These are phyloP conservation scores for Ichneumoninae sp. DNA, from an alignment of 2,888 invertebrate genomes.

Conservation along the genomic window DNA sequence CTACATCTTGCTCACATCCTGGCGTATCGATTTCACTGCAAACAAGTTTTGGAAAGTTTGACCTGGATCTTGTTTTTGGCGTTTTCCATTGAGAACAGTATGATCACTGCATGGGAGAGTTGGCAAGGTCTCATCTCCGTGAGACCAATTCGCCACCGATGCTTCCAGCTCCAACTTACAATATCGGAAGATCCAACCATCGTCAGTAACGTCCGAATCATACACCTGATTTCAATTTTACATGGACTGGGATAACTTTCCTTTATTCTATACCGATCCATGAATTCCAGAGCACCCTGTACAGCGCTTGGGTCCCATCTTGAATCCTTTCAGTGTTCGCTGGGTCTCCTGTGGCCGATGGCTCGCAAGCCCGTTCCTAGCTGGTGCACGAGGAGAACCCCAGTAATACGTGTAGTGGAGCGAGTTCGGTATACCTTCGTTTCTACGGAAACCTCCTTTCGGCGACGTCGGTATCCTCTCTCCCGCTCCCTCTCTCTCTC, in stretches of 20 bases:
- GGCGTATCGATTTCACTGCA: background rate
- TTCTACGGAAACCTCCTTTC: constrained; percentile 50
- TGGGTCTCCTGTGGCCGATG: constrained; percentile 24
- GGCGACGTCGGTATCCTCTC: constrained; percentile 39
- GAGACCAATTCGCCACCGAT: background rate
- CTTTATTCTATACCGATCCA: background rate
- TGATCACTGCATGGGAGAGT: background rate
- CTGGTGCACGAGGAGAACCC: constrained; percentile 17
- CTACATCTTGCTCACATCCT: background rate
- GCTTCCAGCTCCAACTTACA: background rate
- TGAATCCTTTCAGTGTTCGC: constrained; percentile 22
- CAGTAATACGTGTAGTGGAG: constrained; percentile 21
- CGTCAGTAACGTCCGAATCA: background rate
- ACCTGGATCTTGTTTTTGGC: background rate
- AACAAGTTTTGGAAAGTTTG: background rate
- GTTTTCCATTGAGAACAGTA: background rate
- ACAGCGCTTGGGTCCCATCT: constrained; percentile 17
- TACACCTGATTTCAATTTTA: background rate
- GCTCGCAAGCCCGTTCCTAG: constrained; percentile 30
- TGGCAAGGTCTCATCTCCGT: background rate
- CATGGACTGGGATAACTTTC: background rate
- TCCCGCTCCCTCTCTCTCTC: constrained; percentile 5
- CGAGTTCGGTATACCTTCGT: constrained; percentile 22
- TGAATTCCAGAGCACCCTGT: constrained; percentile 15
- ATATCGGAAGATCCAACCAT: background rate